Percentiles rank a stretch among this genome's conserved stretches.
Conservation (phyloP, 2,888 invertebrate species). For the Chymomyza amoena region DNA sequence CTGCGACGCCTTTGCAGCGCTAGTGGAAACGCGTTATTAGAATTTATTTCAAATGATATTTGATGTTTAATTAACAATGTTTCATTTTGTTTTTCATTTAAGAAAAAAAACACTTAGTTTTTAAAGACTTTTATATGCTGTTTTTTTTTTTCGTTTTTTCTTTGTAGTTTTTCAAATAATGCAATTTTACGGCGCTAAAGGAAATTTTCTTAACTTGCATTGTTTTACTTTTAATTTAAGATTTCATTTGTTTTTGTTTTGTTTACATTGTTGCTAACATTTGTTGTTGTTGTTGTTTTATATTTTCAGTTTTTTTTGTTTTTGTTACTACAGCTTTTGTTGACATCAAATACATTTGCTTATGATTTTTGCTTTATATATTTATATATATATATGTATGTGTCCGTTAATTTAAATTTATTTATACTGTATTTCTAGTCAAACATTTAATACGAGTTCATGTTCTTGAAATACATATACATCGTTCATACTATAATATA, state of each 20-base stretch:
- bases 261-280: conserved; percentile 33
- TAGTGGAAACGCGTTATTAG: not conserved
- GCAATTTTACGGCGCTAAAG: conserved; percentile 15
- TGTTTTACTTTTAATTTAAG: conserved; percentile 35
- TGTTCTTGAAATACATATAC: no score
- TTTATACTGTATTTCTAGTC: no score
- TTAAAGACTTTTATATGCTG: conserved; percentile 51
- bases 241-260: conserved; percentile 13
- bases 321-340: conserved; percentile 54
- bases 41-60: conserved; percentile 68
- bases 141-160: conserved; percentile 11
- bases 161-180: conserved; percentile 27
- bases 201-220: conserved; percentile 14
- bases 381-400: no score
- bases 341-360: conserved; percentile 62
- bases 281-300: conserved; percentile 34
- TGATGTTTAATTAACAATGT: conserved; percentile 69
- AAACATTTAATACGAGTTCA: no score
- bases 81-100: conserved; percentile 57
- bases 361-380: not conserved
- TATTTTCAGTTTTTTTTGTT: conserved; percentile 21
- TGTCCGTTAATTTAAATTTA: no score
- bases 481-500: no score
- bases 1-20: no score
- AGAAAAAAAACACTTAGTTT: conserved; percentile 69